Evolutionary conservation across 2,888 invertebrate genomes (phyloP), one percentile per base, ranked within the genome.

Genomic region (Lepas anatifera): DNA sequence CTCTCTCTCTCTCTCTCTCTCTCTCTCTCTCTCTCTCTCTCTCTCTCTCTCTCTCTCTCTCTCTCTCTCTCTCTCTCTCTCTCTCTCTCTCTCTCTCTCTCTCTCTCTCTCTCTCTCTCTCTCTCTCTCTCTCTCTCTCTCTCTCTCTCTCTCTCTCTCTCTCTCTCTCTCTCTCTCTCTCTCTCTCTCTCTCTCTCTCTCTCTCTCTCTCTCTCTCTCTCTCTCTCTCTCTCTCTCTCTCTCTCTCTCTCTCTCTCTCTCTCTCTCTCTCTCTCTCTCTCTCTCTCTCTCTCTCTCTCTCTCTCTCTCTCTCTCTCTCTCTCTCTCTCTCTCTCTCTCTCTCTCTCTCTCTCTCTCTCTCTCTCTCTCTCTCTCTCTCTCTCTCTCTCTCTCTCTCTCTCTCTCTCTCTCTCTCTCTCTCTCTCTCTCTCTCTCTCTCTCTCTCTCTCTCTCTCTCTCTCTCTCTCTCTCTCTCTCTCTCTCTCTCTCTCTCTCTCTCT

Each of bases 81-180:
- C 7, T 18, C 35, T 68, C 32, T 18, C 41, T 68, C 68, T 68
- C n/a, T 35, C 18, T n/a, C n/a, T n/a, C n/a, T 7, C 18, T 63
- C 63, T 8, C n/a, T 7, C 3, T n/a, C n/a, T n/a, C n/a, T 8
- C 63, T 63, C 63, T n/a, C n/a, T n/a, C n/a, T 63, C 63, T 63
- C 63, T 8, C n/a, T n/a, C n/a, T n/a, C n/a, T n/a, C n/a, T 8
- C 63, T 63, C 63, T n/a, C n/a, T n/a, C n/a, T n/a, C 63, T 63
- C 63, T 63, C 63, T n/a, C n/a, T n/a, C n/a, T n/a, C 63, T 8
- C n/a, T 27, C 27, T 22, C 50, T 25, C 68, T 25, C 68, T 50
- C 70, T 27, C 69, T 46, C 27, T 43, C 29, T 25, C 35, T 70
- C 70, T 8, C 43, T 39, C 52, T 27, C 68, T 32, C 50, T 70